Conservation (phyloP, 2,113 vertebrate genomes). For the Sarotherodon lohbergeri region DNA sequence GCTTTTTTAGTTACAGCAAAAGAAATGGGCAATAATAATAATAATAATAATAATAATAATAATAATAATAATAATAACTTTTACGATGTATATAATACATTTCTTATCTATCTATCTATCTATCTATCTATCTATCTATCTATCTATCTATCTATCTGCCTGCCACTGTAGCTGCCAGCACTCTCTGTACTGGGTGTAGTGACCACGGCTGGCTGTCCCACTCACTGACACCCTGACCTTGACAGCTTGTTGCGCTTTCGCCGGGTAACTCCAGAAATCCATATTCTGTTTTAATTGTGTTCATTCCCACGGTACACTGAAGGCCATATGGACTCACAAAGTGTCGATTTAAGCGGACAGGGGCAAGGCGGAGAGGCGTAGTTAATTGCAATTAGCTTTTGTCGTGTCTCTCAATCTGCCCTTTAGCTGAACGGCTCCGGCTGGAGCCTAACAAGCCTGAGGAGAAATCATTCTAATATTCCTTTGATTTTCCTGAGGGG, state of each 20-base stretch:
- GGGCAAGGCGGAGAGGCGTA: conserved; percentile 65
- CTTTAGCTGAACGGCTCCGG: conserved; percentile 46
- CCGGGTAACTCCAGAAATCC: conserved; percentile 67
- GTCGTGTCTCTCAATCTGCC: conserved; percentile 69
- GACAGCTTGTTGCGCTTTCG: conserved; percentile 71
- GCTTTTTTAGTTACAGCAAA: not conserved
- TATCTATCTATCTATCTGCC: not conserved
- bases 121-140: not conserved
- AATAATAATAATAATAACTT: not conserved
- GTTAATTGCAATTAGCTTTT: conserved; percentile 78
- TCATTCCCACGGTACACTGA: conserved; percentile 74
- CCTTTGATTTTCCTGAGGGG: conserved; percentile 39
- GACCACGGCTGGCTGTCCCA: not conserved
- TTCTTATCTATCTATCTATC: not conserved
- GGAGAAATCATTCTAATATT: conserved; percentile 40
- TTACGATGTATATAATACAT: too few relatives aligned
- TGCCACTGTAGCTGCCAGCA: not conserved
- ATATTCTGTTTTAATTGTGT: conserved; percentile 76
- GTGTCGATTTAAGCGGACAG: conserved; percentile 72
- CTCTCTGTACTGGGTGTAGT: not conserved
- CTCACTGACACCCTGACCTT: conserved; percentile 72
- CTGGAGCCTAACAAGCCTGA: conserved; percentile 58
- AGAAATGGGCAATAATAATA: rapidly evolving
- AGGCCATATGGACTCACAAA: conserved; percentile 71
- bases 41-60: not conserved